Evolutionary conservation across 2,888 invertebrate genomes (phyloP).

Genomic region (Nycteola revayana): DNA sequence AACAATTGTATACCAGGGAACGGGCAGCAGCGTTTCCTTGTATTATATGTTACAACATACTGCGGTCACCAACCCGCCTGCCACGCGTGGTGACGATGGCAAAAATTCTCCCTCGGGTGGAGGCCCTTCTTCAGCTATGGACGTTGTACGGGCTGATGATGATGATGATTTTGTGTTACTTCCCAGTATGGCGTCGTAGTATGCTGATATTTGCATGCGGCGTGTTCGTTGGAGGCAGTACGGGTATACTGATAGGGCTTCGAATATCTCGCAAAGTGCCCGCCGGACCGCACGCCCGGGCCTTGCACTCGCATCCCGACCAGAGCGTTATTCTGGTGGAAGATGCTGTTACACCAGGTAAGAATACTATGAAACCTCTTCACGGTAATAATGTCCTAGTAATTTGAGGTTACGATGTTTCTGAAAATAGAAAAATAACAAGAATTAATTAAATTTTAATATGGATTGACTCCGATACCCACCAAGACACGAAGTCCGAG

Average conservation of each 20-base stretch:
- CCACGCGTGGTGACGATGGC: no score
- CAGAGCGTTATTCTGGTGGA: slow-evolving; percentile 70
- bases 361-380: slow-evolving; percentile 6
- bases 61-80: no score
- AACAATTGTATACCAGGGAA: no score
- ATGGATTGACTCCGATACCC: no score
- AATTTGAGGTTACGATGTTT: neutral
- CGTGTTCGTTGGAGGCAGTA: slow-evolving; percentile 52
- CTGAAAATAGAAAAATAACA: no score
- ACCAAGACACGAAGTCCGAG: no score
- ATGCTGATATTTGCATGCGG: slow-evolving; percentile 68
- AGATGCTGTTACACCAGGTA: slow-evolving; percentile 64
- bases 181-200: slow-evolving; percentile 71
- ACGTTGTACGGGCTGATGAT: no score
- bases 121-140: no score
- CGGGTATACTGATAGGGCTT: slow-evolving; percentile 57
- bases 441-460: no score
- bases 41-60: no score
- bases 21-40: no score
- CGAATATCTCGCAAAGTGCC: slow-evolving; percentile 43
- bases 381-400: neutral
- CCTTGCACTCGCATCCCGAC: slow-evolving; percentile 64
- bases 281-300: slow-evolving; percentile 61
- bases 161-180: neutral
- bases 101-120: no score